Evolutionary conservation across 2,113 vertebrate genomes (phyloP).

Genomic region (Chlorodrepanis virens): DNA sequence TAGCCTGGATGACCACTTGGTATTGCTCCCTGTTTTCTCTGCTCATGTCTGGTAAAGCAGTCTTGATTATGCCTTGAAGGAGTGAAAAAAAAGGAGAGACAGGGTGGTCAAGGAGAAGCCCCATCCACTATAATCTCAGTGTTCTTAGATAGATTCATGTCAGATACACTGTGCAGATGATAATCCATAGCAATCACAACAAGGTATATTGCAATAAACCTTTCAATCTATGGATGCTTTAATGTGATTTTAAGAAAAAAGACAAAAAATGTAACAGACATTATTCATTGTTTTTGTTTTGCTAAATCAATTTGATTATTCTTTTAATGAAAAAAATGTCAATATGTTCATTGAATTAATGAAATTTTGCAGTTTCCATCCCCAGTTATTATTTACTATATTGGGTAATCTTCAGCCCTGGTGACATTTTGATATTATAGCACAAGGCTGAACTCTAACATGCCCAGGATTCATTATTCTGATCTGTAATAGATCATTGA

Average conservation of each 20-base stretch:
- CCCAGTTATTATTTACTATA: background rate
- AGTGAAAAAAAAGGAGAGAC: background rate
- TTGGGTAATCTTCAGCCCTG: background rate
- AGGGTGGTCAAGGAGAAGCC: background rate
- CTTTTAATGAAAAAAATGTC: background rate
- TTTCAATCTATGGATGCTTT: background rate
- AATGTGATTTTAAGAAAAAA: background rate
- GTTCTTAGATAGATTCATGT: background rate
- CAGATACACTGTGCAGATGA: background rate
- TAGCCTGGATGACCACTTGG: conserved; percentile 97
- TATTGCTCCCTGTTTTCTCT: conserved; percentile 96
- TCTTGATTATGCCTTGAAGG: conserved; percentile 88
- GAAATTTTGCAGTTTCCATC: background rate
- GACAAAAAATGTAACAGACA: background rate
- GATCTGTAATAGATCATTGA: background rate
- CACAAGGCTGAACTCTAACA: background rate
- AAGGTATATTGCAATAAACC: background rate
- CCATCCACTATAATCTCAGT: background rate
- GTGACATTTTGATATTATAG: background rate
- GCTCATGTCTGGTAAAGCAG: conserved; percentile 94
- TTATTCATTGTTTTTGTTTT: background rate
- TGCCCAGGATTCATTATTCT: background rate
- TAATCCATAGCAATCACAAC: background rate
- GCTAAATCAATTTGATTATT: background rate
- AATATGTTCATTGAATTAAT: background rate